These are phyloP conservation scores for Apeltes quadracus DNA, from an alignment of 2,113 vertebrate species.

Conservation along the genomic window DNA sequence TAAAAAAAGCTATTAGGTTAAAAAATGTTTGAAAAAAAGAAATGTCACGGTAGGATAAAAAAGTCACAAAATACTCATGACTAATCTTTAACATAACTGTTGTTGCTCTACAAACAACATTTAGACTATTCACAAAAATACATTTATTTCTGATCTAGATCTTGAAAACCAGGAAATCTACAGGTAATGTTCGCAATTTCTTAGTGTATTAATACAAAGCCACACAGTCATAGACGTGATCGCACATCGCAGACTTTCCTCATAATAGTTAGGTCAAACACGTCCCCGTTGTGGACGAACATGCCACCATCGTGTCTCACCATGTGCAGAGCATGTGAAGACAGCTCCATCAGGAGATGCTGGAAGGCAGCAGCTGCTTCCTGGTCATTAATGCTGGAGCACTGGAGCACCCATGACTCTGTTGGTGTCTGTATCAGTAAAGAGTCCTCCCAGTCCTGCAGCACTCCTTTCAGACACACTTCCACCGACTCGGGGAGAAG, in stretches of 20 bases:
- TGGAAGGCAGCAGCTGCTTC: constrained; percentile 65
- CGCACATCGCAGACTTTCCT: not conserved
- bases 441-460: constrained; percentile 76
- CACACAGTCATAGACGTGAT: not conserved
- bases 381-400: constrained; percentile 28
- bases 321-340: constrained; percentile 79
- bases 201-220: not conserved
- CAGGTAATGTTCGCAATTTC: not conserved
- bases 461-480: constrained; percentile 82
- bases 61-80: no score
- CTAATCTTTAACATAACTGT: no score
- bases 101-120: no score
- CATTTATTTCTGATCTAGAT: no score
- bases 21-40: no score
- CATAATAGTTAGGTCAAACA: not conserved
- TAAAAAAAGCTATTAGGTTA: no score
- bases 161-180: not conserved
- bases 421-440: constrained; percentile 63
- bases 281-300: not conserved
- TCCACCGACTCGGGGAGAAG: constrained; percentile 72
- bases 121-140: no score
- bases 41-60: no score
- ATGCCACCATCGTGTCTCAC: constrained; percentile 70
- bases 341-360: constrained; percentile 77
- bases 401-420: constrained; percentile 86